These are phyloP conservation scores for Diplolepis rosae DNA, from an alignment of 2,888 invertebrate genomes.

Conservation along the genomic window DNA sequence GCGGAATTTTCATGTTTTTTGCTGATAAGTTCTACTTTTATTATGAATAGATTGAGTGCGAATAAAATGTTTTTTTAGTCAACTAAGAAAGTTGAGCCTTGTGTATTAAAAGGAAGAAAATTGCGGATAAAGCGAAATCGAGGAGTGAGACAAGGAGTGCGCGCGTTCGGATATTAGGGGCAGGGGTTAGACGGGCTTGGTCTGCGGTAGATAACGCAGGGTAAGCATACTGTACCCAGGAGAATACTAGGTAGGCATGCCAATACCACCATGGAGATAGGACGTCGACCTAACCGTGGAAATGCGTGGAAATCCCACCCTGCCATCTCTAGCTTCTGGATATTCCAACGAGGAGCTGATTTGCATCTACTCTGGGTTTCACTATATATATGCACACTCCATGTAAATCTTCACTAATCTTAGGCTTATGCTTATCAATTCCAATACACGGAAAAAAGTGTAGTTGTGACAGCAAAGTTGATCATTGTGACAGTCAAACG, in stretches of 20 bases:
- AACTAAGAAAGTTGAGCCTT: not conserved
- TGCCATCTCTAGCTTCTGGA: conserved; percentile 35
- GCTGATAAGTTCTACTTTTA: too few species aligned
- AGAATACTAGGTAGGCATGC: conserved; percentile 58
- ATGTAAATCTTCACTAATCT: conserved; percentile 31
- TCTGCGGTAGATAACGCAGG: conserved; percentile 53
- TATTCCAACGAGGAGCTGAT: conserved; percentile 24
- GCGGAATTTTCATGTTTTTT: too few species aligned
- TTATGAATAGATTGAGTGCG: too few species aligned
- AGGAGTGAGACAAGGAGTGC: conserved; percentile 1
- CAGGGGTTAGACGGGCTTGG: conserved; percentile 37
- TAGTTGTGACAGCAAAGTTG: too few species aligned
- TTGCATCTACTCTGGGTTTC: conserved; percentile 27
- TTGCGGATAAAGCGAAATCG: not conserved
- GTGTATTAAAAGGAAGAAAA: not conserved
- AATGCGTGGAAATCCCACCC: conserved; percentile 51
- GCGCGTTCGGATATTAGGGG: conserved; percentile 11
- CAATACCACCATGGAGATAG: conserved; percentile 57
- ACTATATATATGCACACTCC: conserved; percentile 12
- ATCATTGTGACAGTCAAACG: too few species aligned
- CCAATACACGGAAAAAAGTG: too few species aligned
- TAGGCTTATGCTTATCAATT: conserved; percentile 9
- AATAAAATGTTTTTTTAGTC: not conserved
- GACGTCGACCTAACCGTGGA: conserved; percentile 52
- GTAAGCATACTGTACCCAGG: conserved; percentile 57